Evolutionary conservation across 2,797 vertebrate species (phyloP), one percentile per base, ranked within the genome.

Genomic region (Amazonetta brasiliensis): DNA sequence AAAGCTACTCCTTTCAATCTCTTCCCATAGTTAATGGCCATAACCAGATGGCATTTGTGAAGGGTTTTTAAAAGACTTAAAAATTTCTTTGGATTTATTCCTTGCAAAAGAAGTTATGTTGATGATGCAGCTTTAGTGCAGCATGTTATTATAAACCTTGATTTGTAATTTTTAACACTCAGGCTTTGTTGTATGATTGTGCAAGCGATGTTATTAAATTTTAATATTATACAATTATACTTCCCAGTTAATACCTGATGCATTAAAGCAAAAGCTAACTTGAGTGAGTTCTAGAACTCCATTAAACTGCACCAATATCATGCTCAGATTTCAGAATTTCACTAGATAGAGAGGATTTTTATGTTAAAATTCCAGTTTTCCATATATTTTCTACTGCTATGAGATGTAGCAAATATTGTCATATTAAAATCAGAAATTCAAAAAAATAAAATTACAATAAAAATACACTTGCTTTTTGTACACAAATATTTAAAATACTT

Each of bases 1-100:
- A 79, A 93, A 86, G 50, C 58, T 71, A 69, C 69, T 74, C 77
- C 66, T 96, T 95, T 94, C 77, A 86, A 55, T 95, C 68, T 86
- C 64, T 84, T 83, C 80, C 50, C 46, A 48, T 63, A 87, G 86
- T 78, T 91, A 91, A 94, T 76, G 79, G 39, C 86, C 78, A 89
- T 88, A 93, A 80, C 62, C 66, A 95, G 80, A 86, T 90, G 86
- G 60, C 2, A 0, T 67, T 94, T 91, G 12, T 74, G 86, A 88
- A 95, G 59, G 64, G 46, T 83, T 93, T 94, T 89, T 81, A 39
- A 72, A 74, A 94, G 85, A 80, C 86, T 82, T 60, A 39, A 93
- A 92, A 91, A 84, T 60, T 69, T 94, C 82, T 75, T 72, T 58
- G 89, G 46, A 67, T 35, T 64, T 78, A 64, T 5, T 87, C 62